Evolutionary conservation across 2,797 vertebrate genomes (phyloP), one percentile per base, ranked within the genome.

Genomic region (Notolabrus celidotus): DNA sequence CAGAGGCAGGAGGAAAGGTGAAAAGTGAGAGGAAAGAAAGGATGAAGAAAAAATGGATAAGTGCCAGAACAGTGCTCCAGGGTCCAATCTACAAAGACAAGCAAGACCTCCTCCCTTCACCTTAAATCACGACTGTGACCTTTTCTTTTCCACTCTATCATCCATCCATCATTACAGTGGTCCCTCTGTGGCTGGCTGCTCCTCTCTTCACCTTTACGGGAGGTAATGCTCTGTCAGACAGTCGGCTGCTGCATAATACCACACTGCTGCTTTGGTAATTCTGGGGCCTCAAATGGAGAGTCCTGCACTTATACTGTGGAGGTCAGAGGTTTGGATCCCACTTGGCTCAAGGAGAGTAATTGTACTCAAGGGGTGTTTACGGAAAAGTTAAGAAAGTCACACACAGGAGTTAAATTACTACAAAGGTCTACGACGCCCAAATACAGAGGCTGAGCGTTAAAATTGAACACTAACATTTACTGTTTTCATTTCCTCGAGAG

Each of bases 31-130:
- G 10, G 22, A 50, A 25, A 36, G 23, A 64, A 27, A 29, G 25
- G 57, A 29, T 60, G 39, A 0, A 38, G 19, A 70, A 38, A 55
- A 63, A 41, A 25, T 22, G 11, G 43, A 73, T 54, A n/a, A 3
- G 45, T 49, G 71, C 50, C 80, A 68, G 74, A 67, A 68, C 14
- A 61, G 69, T 38, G 62, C 79, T 80, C 74, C 64, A 41, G 88
- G 86, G 89, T 67, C 77, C 71, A 84, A 87, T 90, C 83, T 62
- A 61, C 84, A 85, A 91, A 92, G 86, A 91, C 87, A 91, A 92
- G 84, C 79, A 67, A 77, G 77, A 82, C 81, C 69, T 75, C 88
- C 81, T 85, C 67, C 72, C 60, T 72, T 88, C 74, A 78, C 53
- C 78, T 82, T 87, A 86, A 92, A 92, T 90, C 89, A 87, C 58